These are phyloP conservation scores for Ectobius pallidus DNA, from an alignment of 2,888 invertebrate species.

Conservation along the genomic window DNA sequence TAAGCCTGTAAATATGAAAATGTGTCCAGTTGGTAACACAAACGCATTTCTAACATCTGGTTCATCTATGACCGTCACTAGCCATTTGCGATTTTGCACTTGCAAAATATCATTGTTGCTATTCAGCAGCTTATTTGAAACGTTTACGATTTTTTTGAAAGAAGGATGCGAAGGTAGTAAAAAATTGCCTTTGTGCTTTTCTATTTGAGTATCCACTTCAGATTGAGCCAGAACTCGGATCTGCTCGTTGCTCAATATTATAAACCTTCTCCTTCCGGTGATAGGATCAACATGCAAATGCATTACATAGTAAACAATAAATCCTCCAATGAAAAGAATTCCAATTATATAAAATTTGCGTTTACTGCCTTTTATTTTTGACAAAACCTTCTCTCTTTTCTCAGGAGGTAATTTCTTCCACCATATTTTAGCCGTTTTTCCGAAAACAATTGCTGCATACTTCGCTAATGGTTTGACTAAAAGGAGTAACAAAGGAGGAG, in stretches of 20 bases:
- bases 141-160: slow-evolving; percentile 52
- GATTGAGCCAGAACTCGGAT: too few species aligned
- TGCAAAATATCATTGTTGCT: slow-evolving; percentile 58
- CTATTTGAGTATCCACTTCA: too few species aligned
- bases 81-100: slow-evolving; percentile 57
- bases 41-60: slow-evolving; percentile 58
- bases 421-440: slow-evolving; percentile 23
- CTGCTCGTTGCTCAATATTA: slow-evolving; percentile 12
- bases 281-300: slow-evolving; percentile 32
- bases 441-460: slow-evolving; percentile 23
- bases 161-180: slow-evolving; percentile 52
- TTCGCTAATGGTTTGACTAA: slow-evolving; percentile 20
- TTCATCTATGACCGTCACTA: slow-evolving; percentile 57
- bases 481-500: slow-evolving; percentile 18
- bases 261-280: slow-evolving; percentile 25
- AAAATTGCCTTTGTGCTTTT: slow-evolving; percentile 50
- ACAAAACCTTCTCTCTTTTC: too few species aligned
- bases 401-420: slow-evolving; percentile 25
- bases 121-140: slow-evolving; percentile 54
- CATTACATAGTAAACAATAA: slow-evolving; percentile 11
- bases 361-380: too few species aligned
- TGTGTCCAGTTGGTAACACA: slow-evolving; percentile 62
- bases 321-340: background rate
- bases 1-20: too few species aligned
- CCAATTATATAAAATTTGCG: too few species aligned